Conservation (phyloP, 2,797 vertebrate genomes). For the Cephalopachus bancanus region DNA sequence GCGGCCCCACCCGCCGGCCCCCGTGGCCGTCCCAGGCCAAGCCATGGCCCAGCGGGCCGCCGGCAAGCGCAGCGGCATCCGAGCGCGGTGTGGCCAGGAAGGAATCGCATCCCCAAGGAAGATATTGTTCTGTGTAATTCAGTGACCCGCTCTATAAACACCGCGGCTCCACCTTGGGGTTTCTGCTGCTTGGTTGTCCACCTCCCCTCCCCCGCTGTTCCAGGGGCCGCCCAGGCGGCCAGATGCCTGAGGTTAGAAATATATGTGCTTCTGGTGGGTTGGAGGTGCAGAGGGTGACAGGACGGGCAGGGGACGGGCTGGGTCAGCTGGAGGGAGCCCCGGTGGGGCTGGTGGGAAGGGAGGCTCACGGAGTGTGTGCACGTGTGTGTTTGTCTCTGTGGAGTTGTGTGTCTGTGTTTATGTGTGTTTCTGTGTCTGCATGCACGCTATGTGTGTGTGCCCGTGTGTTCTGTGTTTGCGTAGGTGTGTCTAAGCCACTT, state of each 20-base stretch:
- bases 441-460: neutral
- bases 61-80: conserved; percentile 73
- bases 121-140: conserved; percentile 85
- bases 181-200: neutral
- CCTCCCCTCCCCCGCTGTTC: rapidly evolving
- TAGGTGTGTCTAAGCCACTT: rapidly evolving
- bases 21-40: conserved; percentile 81
- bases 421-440: rapidly evolving
- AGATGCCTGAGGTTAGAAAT: neutral
- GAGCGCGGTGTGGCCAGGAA: conserved; percentile 81
- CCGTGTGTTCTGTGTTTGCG: rapidly evolving
- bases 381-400: rapidly evolving
- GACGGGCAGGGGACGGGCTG: neutral
- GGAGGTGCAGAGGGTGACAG: neutral
- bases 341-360: neutral
- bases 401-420: too few species aligned
- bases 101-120: conserved; percentile 84
- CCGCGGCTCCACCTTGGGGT: conserved; percentile 74
- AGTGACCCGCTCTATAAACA: conserved; percentile 85
- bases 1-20: conserved; percentile 59
- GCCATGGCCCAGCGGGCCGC: conserved; percentile 79
- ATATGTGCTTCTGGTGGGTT: neutral
- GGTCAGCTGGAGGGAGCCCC: neutral
- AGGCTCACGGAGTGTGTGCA: rapidly evolving
- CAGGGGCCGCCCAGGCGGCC: neutral